A percentile compares a stretch with the other conserved stretches of the same genome.
These are phyloP conservation scores for Ophiodon elongatus DNA, from an alignment of 2,113 vertebrate species.

Conservation along the genomic window DNA sequence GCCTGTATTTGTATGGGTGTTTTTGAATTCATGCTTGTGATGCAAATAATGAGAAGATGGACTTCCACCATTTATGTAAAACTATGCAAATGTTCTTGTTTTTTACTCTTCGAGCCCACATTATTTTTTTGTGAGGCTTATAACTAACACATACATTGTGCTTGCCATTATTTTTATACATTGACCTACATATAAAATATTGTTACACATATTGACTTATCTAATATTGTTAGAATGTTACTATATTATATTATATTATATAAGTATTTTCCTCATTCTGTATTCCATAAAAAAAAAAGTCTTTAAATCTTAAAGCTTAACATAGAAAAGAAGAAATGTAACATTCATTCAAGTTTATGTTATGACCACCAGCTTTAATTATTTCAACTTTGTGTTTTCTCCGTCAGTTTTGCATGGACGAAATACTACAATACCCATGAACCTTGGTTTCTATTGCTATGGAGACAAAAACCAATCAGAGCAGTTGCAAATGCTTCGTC, in stretches of 20 bases:
- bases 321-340: neutral
- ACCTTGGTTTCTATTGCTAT: neutral
- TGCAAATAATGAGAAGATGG: slow-evolving; percentile 23
- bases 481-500: neutral
- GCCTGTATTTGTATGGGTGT: slow-evolving; percentile 1
- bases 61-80: slow-evolving; percentile 23
- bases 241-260: neutral
- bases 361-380: neutral
- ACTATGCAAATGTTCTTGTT: slow-evolving; percentile 7
- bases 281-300: neutral
- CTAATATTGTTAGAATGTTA: neutral
- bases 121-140: slow-evolving; percentile 1
- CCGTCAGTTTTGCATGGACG: neutral
- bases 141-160: slow-evolving; percentile 8
- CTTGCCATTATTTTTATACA: neutral
- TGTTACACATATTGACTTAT: neutral
- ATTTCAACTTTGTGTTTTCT: neutral
- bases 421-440: neutral
- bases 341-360: neutral
- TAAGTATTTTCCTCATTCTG: neutral
- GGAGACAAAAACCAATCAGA: neutral
- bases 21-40: slow-evolving; percentile 40
- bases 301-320: neutral
- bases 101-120: neutral
- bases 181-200: neutral